phyloP scores from a whole-genome alignment of 37 sponge, comb jelly and placozoan genomes.

The Hexactinellida sp. region DNA sequence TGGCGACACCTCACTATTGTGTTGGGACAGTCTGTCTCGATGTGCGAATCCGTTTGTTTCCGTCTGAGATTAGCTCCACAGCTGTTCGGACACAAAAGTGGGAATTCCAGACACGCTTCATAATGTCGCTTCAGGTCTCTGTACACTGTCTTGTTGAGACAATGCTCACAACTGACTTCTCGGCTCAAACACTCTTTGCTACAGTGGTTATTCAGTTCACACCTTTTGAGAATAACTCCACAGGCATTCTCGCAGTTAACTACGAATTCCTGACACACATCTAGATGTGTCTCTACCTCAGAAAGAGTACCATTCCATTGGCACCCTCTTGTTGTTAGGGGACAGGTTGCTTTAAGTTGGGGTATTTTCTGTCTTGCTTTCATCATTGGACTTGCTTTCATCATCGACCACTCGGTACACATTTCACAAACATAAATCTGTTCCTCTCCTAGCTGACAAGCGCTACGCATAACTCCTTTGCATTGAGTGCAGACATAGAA shows the following conservation, averaged over 20 bases:
- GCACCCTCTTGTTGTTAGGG: not conserved
- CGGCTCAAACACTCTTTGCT: not conserved
- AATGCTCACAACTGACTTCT: not conserved
- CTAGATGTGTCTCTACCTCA: not conserved
- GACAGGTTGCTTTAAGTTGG: not conserved
- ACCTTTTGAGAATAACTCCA: not conserved
- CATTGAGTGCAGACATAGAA: not conserved
- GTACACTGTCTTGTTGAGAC: not conserved
- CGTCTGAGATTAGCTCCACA: not conserved
- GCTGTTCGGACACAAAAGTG: not conserved
- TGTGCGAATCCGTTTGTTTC: not conserved
- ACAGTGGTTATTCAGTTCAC: not conserved
- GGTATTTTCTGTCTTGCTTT: not conserved
- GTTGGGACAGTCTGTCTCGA: not conserved
- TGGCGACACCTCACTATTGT: not conserved
- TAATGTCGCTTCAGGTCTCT: not conserved
- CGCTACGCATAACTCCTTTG: not conserved
- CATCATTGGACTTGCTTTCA: no score
- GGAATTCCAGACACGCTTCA: not conserved
- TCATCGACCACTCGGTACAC: not conserved
- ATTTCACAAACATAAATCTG: not conserved
- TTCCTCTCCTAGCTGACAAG: not conserved
- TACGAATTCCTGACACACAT: not conserved
- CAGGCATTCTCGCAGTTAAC: not conserved
- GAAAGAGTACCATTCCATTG: not conserved